phyloP scores from a whole-genome alignment of 2,888 invertebrate genomes.

The Andrena bicolor region DNA sequence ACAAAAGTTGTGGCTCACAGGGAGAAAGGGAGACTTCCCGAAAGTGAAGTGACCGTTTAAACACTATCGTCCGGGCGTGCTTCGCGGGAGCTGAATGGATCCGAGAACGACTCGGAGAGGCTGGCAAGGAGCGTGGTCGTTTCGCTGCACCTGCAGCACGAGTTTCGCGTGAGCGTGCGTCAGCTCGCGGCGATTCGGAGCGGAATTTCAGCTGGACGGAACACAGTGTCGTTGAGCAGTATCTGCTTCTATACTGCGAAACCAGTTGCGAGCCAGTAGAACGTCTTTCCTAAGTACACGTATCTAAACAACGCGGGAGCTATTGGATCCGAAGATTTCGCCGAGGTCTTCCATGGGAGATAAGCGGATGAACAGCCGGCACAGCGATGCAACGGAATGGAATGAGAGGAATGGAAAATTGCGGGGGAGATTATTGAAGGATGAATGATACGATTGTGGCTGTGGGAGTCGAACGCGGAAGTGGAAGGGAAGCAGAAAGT shows the following conservation, averaged over 20 bases:
- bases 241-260: background rate
- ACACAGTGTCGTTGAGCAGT: background rate
- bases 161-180: conserved; percentile 27
- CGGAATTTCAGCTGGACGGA: conserved; percentile 22
- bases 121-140: conserved; percentile 28
- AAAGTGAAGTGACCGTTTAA: background rate
- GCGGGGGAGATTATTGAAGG: background rate
- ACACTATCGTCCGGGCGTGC: background rate
- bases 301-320: background rate
- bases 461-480: background rate
- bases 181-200: conserved; percentile 13
- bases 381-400: background rate
- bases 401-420: background rate
- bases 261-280: background rate
- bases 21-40: background rate
- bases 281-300: background rate
- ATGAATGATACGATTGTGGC: background rate
- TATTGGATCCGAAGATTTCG: background rate
- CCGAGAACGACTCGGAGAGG: conserved; percentile 14
- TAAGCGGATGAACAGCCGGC: background rate
- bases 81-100: background rate
- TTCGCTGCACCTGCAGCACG: conserved; percentile 45
- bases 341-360: conserved; percentile 1
- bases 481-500: background rate
- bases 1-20: background rate